Percentiles rank a stretch among this genome's conserved stretches.
phyloP scores from a whole-genome alignment of 2,797 vertebrate species.

The Alca torda region DNA sequence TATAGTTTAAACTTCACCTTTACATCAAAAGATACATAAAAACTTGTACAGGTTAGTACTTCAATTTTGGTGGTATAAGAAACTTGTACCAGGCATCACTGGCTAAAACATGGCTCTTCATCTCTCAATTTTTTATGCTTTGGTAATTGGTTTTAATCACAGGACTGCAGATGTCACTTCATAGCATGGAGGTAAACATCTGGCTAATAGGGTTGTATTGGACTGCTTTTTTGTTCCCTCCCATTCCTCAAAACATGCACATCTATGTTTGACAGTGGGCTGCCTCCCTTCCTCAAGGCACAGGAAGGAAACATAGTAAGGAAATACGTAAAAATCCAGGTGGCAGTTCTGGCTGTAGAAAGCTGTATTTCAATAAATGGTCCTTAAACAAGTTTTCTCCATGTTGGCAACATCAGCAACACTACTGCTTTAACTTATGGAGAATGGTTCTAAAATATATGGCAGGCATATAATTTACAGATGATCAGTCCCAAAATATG shows the following conservation, averaged over 20 bases:
- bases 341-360: neutral
- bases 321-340: neutral
- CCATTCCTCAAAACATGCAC: neutral
- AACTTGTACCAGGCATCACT: neutral
- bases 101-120: neutral
- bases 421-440: neutral
- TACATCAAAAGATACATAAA: neutral
- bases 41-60: constrained; percentile 29
- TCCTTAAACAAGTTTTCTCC: neutral
- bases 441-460: neutral
- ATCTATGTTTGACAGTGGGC: neutral
- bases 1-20: neutral
- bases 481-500: neutral
- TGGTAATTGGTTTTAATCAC: neutral
- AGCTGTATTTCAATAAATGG: neutral
- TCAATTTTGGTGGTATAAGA: neutral
- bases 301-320: neutral
- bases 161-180: neutral
- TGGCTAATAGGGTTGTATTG: neutral
- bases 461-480: neutral
- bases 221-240: neutral
- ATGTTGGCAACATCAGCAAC: neutral
- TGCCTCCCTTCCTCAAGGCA: neutral
- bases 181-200: neutral
- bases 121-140: neutral